Base-by-base conservation (phyloP, 2,113 vertebrate genomes). In the Hoplias malabaricus region DNA sequence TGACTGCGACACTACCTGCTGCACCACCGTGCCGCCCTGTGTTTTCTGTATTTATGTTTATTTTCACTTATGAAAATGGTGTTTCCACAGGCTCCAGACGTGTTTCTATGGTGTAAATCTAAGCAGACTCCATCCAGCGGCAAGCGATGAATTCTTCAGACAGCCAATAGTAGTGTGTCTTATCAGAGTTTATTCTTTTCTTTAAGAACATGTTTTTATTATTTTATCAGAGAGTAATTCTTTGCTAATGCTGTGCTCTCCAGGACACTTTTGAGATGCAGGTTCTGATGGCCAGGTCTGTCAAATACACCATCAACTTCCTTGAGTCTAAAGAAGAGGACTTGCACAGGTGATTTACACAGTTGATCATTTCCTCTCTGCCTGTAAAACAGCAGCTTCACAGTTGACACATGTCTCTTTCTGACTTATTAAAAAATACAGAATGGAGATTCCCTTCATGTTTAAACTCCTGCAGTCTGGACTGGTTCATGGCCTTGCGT, bases 381-480 rank as follows among this genome's bases (percentile, higher is more conserved):
- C 40, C 11, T 10, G 12, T 14, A 36, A 34, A 19, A 13, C 14
- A 27, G 7, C 11, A 23, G 4, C 3, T 1, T 19, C 57, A 61
- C 31, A 3, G 31, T 21, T 59, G 36, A 21, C 2, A 13, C 3
- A 33, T 38, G 31, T 3, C 9, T 53, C 23, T 46, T 12, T 38
- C 16, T 67, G 63, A 38, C 31, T n/a, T 42, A 3, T 27, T 31
- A 77, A 19, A 85, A 48, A 77, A 68, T 83, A 74, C 86, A 94
- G 92, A 84, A 78, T 94, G 80, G 92, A 95, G 90, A 94, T 94
- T 40, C 92, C 92, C 36, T 94, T 95, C 79, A 89, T 90, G 77
- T 94, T 95, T 71, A 87, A 90, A 2, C 85, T 96, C 69, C 83
- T 84, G 13, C 92, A 93, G 73, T 92, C 94, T 0, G 93, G 94